Base-by-base conservation (phyloP, 2,113 vertebrate genomes). In the Chinchilla lanigera region DNA sequence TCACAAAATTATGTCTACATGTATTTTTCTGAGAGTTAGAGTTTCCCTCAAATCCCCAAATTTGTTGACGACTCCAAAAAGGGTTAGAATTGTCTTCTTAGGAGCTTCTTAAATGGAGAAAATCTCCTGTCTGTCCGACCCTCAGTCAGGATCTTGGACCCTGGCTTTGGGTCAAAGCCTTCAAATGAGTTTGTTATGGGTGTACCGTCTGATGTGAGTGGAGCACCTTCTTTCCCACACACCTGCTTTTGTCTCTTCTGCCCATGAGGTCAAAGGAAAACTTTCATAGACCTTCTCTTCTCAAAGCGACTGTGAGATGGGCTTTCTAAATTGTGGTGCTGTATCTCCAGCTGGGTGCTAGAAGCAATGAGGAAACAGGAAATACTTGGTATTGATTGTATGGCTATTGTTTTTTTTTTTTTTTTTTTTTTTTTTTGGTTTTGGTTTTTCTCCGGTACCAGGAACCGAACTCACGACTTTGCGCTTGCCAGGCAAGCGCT, bases 21-120 rank as follows among this genome's bases (percentile, higher is more conserved):
- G 61, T 56, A 7, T 81, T 69, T 94, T 83, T 58, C n/a, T 24
- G 12, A n/a, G 26, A 61, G 35, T 33, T 44, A 44, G 19, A n/a
- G 7, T 2, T 89, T 75, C 33, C 47, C 4, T 97, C 95, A 95
- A 97, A 98, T 95, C 20, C 60, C n/a, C n/a, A 41, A 3, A 24
- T 78, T 85, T 88, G 26, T 75, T n/a, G 30, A 7, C 22, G 38
- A 60, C 3, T 24, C 85, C 52, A 20, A 9, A 41, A 7, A 38
- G 44, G 38, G 52, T 52, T 71, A 81, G 38, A 82, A 75, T 60
- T 81, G 9, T 33, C 61, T 83, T 78, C n/a, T 30, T 0, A 5
- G 78, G 69, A 88, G 13, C 11, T 52, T 50, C 10, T 69, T 86
- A 7, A 28, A n/a, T 28, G 41, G 67, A 33, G 22, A 33, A 30